Evolutionary conservation across 2,888 invertebrate genomes (phyloP), one percentile per base, ranked within the genome.

Genomic region (Phengaris alcon): DNA sequence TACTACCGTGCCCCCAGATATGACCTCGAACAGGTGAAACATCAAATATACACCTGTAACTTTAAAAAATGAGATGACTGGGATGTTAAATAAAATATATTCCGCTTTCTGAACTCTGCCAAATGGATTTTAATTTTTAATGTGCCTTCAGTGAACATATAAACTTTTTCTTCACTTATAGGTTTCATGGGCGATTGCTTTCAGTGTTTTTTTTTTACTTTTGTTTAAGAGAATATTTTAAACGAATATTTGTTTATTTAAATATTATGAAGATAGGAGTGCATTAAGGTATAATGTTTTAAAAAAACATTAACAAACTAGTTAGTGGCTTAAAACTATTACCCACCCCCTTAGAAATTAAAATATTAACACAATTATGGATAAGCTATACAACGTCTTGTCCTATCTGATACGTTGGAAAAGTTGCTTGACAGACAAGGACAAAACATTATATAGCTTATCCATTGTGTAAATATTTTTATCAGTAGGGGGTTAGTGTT

Each of bases 51-150:
- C 64, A 64, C 64, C 64, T 35, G 64, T 64, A 64, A 54, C 15
- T 64, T 64, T 44, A 64, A 64, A 64, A 64, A 64, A 64, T 64
- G 64, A 64, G 64, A 64, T 10, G 35, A 64, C 64, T 55, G 64
- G 44, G 35, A 64, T 64, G 35, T 64, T 64, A 44, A 64, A 64
- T 64, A 69, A 69, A 48, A 69, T 48, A 48, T 69, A 22, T 69
- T 69, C 69, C 8, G 46, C 48, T 48, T 69, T 7, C 69, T 48
- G 46, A 69, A 69, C 70, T 70, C 70, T 70, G 51, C 70, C 70
- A 70, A 70, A 70, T 70, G 70, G 70, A 70, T 70, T 70, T 70
- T 48, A 70, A 70, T 70, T 70, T 70, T 70, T 46, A 70, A 70
- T 70, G 51, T 69, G 15, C 70, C 51, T 22, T 70, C 51, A 48